Evolutionary conservation across 2,888 invertebrate species (phyloP).

Genomic region (Phytoseiulus persimilis): DNA sequence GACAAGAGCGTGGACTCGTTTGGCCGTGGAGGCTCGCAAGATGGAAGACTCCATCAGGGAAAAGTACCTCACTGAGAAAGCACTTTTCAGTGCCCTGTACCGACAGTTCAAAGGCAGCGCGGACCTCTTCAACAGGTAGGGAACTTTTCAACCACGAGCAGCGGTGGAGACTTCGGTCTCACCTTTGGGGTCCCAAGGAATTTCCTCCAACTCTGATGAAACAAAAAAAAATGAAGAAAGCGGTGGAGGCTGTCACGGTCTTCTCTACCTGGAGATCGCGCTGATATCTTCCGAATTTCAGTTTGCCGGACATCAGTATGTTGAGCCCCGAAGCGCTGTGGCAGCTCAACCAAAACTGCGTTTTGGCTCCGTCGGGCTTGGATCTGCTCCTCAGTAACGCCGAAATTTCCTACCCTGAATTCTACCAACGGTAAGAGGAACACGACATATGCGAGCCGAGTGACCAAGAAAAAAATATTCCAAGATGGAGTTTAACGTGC

Average conservation of each 20-base stretch:
- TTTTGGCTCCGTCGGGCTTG: slow-evolving; percentile 15
- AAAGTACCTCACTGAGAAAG: slow-evolving; percentile 21
- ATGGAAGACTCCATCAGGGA: slow-evolving; percentile 23
- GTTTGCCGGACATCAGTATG: slow-evolving; percentile 23
- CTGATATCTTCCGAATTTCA: neutral
- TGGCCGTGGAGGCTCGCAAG: slow-evolving; percentile 11
- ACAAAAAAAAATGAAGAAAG: no score
- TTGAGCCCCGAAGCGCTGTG: slow-evolving; percentile 13
- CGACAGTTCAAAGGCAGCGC: slow-evolving; percentile 25
- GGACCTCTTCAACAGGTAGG: slow-evolving; percentile 29
- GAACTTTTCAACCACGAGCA: no score
- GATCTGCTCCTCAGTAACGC: slow-evolving; percentile 20
- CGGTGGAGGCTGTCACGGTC: no score
- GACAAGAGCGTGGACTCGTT: slow-evolving; percentile 13
- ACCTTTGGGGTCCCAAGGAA: no score
- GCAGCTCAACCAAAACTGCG: slow-evolving; percentile 32
- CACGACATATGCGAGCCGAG: no score
- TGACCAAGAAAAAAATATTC: no score
- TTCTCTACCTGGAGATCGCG: no score
- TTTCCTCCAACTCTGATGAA: no score
- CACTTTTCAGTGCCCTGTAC: slow-evolving; percentile 15
- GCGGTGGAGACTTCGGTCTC: no score
- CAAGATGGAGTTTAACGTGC: no score
- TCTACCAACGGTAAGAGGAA: slow-evolving; percentile 10
- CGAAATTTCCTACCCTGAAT: slow-evolving; percentile 18